Conservation (phyloP, 2,888 invertebrate species). For the Molorchus minor region DNA sequence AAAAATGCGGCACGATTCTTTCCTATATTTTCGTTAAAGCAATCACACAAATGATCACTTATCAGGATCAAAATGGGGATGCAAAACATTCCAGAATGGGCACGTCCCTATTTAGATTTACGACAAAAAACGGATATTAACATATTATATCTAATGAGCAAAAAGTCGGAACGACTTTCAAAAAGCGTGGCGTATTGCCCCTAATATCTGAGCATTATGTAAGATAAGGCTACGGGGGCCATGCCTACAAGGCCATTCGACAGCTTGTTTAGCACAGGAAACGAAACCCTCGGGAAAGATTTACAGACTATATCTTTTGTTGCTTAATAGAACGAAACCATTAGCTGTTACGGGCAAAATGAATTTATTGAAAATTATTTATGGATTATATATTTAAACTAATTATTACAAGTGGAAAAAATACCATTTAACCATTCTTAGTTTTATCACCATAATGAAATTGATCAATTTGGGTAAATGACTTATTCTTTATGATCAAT, state of each 20-base stretch:
- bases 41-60: neutral
- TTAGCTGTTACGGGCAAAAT: no score
- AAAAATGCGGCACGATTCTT: no score
- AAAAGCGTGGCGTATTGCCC: neutral
- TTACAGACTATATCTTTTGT: slow-evolving; percentile 4
- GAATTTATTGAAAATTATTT: no score
- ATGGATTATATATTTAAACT: no score
- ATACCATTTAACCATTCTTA: no score
- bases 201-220: slow-evolving; percentile 4
- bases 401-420: no score
- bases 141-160: neutral
- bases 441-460: no score
- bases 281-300: slow-evolving; percentile 27
- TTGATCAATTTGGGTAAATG: no score
- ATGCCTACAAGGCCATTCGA: slow-evolving; percentile 36
- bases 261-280: slow-evolving; percentile 37
- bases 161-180: neutral
- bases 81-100: neutral
- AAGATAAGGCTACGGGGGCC: slow-evolving; percentile 8
- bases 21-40: neutral
- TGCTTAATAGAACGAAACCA: no score
- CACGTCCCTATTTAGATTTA: slow-evolving; percentile 1
- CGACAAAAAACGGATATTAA: neutral
- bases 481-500: no score
- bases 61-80: neutral